phyloP scores from a whole-genome alignment of 2,888 invertebrate species.

The Biston stratarius region DNA sequence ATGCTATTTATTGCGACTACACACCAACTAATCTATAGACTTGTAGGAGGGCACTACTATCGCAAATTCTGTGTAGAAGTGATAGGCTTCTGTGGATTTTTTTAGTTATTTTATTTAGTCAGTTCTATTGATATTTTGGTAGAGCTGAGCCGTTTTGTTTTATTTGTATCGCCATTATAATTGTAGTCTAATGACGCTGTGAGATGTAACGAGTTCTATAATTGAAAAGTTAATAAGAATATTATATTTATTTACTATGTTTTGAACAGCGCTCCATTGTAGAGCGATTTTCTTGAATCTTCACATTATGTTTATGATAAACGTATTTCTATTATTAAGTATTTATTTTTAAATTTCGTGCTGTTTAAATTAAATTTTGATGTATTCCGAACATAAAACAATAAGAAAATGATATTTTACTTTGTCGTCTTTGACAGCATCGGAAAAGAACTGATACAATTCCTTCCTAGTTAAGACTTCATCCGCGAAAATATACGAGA shows the following conservation, averaged over 20 bases:
- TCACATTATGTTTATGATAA: no score
- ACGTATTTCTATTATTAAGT: no score
- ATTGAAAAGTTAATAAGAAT: background rate
- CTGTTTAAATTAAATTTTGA: no score
- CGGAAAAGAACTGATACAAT: no score
- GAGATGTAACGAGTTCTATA: conserved; percentile 24
- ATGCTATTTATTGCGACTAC: conserved; percentile 73
- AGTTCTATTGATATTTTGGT: background rate
- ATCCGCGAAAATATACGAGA: no score
- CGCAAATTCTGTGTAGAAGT: background rate
- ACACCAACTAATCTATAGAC: background rate
- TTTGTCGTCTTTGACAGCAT: no score
- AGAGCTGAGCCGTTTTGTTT: conserved; percentile 67
- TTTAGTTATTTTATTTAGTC: background rate
- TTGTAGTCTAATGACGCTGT: conserved; percentile 73
- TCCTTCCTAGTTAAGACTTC: no score
- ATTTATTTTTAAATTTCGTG: no score
- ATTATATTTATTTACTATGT: background rate
- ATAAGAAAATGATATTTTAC: no score
- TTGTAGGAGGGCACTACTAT: background rate
- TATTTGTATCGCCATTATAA: conserved; percentile 75
- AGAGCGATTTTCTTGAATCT: no score
- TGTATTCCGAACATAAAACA: no score
- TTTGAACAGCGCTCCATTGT: no score
- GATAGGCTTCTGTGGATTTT: background rate